phyloP scores from a whole-genome alignment of 2,888 invertebrate species.

The Archaeoteleia sp. region DNA sequence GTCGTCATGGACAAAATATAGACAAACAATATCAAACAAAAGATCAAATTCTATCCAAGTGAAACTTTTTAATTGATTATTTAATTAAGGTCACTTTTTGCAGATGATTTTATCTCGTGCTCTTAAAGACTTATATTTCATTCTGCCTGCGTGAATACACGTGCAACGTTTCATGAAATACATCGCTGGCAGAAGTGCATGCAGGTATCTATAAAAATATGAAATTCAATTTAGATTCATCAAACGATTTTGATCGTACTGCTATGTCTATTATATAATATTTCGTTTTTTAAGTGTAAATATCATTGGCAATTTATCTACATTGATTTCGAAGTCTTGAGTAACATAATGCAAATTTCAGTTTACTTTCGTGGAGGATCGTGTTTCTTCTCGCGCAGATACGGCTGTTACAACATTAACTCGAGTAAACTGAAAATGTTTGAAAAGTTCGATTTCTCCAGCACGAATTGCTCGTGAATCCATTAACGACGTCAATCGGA shows the following conservation, averaged over 20 bases:
- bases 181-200: too few relatives aligned
- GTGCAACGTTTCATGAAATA: too few relatives aligned
- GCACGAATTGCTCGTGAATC: too few relatives aligned
- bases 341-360: conserved; percentile 10
- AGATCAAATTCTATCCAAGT: too few relatives aligned
- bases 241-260: conserved; percentile 3
- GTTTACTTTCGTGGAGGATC: not conserved
- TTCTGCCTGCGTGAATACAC: too few relatives aligned
- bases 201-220: too few relatives aligned
- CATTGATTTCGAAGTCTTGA: conserved; percentile 15
- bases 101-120: too few relatives aligned
- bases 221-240: conserved; percentile 18
- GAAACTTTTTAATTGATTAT: too few relatives aligned
- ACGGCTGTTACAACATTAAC: not conserved
- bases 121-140: too few relatives aligned
- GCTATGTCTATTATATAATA: conserved; percentile 1
- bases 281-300: conserved; percentile 22
- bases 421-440: conserved; percentile 1
- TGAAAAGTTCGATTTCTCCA: conserved; percentile 10
- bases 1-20: too few relatives aligned
- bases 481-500: conserved; percentile 32
- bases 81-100: too few relatives aligned
- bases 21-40: too few relatives aligned
- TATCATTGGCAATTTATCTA: conserved; percentile 8
- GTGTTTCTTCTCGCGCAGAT: not conserved